Percentiles rank a stretch among this genome's conserved stretches.
These are phyloP conservation scores for Chironex yamaguchii DNA, from an alignment of 30 jellyfish, hydroid and myxozoan genomes.

Conservation along the genomic window DNA sequence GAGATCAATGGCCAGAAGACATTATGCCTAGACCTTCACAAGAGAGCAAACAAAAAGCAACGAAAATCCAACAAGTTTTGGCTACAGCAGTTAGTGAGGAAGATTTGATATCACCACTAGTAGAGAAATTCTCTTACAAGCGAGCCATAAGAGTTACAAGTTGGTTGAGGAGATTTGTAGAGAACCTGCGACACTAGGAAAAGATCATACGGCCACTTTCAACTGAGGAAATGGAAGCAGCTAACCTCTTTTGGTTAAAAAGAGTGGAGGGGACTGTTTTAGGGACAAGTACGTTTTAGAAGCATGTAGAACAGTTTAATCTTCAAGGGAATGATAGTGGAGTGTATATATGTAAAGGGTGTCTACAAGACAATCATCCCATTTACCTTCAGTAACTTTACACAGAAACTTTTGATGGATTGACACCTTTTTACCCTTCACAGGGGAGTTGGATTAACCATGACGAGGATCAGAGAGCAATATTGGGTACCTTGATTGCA, in stretches of 20 bases:
- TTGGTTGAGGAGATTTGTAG: conserved; percentile 20
- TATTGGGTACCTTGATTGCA: neutral
- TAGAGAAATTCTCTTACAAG: neutral
- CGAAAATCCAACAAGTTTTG: neutral
- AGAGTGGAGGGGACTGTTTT: neutral
- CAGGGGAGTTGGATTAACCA: neutral
- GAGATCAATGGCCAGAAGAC: neutral
- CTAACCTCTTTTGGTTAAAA: neutral
- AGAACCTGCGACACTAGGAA: conserved; percentile 23
- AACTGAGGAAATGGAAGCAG: conserved; percentile 40
- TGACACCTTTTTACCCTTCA: too few species aligned
- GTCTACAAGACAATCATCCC: conserved; percentile 47
- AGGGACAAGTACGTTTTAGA: neutral
- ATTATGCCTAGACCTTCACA: neutral
- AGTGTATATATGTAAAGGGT: neutral
- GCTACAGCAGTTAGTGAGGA: neutral
- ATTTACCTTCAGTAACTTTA: neutral
- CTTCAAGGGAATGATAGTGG: conserved; percentile 5
- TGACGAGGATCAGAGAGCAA: conserved; percentile 1
- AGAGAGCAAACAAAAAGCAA: neutral
- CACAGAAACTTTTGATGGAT: neutral
- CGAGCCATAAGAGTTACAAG: neutral
- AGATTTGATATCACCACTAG: neutral
- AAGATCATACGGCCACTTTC: too few species aligned
- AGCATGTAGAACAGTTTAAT: neutral